Conservation (phyloP, 2,888 invertebrate genomes). For the Ceramica pisi region DNA sequence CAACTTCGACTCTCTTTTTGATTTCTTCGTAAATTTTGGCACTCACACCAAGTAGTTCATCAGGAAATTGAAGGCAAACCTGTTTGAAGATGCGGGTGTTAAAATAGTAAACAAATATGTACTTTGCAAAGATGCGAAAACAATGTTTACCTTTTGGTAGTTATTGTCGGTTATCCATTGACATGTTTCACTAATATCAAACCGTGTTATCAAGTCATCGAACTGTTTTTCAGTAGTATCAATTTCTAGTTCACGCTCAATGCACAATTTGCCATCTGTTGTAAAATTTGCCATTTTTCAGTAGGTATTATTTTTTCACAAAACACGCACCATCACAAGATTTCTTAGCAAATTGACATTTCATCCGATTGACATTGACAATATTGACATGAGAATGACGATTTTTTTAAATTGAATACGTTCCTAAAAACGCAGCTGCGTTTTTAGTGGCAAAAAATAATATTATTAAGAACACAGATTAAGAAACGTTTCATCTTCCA, state of each 20-base stretch:
- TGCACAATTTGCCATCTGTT: constrained; percentile 88
- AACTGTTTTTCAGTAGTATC: constrained; percentile 61
- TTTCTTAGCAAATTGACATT: not conserved
- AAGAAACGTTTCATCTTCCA: no score
- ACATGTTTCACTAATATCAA: constrained; percentile 91
- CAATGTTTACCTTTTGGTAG: constrained; percentile 91
- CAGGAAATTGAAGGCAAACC: constrained; percentile 98
- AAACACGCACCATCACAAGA: constrained; percentile 2
- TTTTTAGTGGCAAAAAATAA: no score
- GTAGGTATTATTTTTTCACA: not conserved
- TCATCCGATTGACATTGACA: not conserved
- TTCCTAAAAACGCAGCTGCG: not conserved
- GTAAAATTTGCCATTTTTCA: constrained; percentile 87
- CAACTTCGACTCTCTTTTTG: constrained; percentile 82
- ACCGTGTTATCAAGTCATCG: constrained; percentile 85
- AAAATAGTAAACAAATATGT: constrained; percentile 8
- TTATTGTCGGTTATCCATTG: constrained; percentile 93
- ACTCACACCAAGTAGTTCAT: constrained; percentile 93
- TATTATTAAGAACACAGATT: no score
- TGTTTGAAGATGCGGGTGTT: constrained; percentile 74
- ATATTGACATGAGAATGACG: not conserved
- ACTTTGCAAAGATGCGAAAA: constrained; percentile 8
- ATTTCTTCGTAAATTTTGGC: constrained; percentile 92
- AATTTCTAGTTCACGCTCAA: constrained; percentile 86
- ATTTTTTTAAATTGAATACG: not conserved